These are phyloP conservation scores for Palythoa heliodiscus DNA, from an alignment of 92 coral and sea anemone species.

Conservation along the genomic window DNA sequence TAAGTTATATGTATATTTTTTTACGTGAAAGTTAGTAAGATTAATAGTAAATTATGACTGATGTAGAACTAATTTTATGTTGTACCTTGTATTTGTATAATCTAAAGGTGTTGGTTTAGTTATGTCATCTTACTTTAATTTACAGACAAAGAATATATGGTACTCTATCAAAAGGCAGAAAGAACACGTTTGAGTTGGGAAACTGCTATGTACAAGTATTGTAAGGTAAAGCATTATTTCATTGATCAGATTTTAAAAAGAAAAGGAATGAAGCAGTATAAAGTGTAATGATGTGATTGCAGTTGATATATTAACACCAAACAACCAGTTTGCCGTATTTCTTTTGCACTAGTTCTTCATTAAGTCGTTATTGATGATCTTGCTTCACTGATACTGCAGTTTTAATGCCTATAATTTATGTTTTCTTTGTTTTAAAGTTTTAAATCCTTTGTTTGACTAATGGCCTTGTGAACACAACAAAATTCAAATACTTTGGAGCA, in stretches of 20 bases:
- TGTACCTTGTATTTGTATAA: background rate
- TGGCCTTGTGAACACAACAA: too few relatives aligned
- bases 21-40: background rate
- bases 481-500: too few relatives aligned
- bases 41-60: background rate
- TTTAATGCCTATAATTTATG: too few relatives aligned
- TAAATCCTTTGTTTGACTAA: too few relatives aligned
- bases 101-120: background rate
- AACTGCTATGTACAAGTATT: slow-evolving; percentile 82
- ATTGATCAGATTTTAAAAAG: background rate
- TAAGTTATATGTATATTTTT: too few relatives aligned
- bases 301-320: background rate
- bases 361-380: too few relatives aligned
- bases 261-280: background rate
- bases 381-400: too few relatives aligned
- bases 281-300: too few relatives aligned
- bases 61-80: background rate
- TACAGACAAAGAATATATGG: slow-evolving; percentile 92
- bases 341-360: too few relatives aligned
- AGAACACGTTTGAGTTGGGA: slow-evolving; percentile 81
- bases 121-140: background rate
- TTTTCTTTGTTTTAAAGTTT: too few relatives aligned
- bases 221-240: slow-evolving; percentile 69
- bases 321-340: too few relatives aligned
- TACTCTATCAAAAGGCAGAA: slow-evolving; percentile 85